A percentile compares a stretch with the other conserved stretches of the same genome.
Conservation (phyloP, 2,888 invertebrate genomes). For the Chydorus sphaericus region DNA sequence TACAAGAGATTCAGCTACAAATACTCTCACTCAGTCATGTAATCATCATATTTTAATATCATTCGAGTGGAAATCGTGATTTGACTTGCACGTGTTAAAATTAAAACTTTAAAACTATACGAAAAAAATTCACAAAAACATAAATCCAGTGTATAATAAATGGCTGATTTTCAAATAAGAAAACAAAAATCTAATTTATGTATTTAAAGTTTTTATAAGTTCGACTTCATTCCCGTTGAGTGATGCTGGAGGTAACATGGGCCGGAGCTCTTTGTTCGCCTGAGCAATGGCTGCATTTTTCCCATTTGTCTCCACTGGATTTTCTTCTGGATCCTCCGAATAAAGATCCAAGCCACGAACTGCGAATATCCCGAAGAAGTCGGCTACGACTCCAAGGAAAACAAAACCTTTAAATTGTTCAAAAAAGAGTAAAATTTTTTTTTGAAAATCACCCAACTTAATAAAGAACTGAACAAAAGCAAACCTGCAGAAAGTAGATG, state of each 20-base stretch:
- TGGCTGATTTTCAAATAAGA: too few relatives aligned
- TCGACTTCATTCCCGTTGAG: neutral
- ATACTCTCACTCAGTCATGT: too few relatives aligned
- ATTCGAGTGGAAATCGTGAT: too few relatives aligned
- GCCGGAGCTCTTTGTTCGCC: slow-evolving; percentile 2
- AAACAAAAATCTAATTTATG: neutral
- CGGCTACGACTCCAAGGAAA: slow-evolving; percentile 41
- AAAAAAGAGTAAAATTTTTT: neutral
- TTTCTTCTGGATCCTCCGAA: slow-evolving; percentile 34
- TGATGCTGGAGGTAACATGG: neutral
- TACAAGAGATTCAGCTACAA: too few relatives aligned
- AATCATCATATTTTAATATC: too few relatives aligned
- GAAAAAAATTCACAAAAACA: too few relatives aligned
- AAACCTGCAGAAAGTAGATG: slow-evolving; percentile 41
- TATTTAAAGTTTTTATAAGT: neutral
- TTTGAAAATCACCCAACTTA: neutral
- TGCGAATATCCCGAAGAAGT: slow-evolving; percentile 42
- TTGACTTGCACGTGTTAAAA: too few relatives aligned
- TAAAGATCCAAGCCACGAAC: slow-evolving; percentile 44
- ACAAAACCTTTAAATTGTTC: slow-evolving; percentile 35
- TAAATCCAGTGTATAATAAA: too few relatives aligned
- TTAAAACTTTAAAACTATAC: too few relatives aligned
- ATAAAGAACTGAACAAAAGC: slow-evolving; percentile 20
- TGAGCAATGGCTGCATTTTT: neutral
- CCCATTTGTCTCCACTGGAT: neutral